Base-by-base conservation (phyloP, 2,888 invertebrate species). In the Drepanosiphum platanoidis region DNA sequence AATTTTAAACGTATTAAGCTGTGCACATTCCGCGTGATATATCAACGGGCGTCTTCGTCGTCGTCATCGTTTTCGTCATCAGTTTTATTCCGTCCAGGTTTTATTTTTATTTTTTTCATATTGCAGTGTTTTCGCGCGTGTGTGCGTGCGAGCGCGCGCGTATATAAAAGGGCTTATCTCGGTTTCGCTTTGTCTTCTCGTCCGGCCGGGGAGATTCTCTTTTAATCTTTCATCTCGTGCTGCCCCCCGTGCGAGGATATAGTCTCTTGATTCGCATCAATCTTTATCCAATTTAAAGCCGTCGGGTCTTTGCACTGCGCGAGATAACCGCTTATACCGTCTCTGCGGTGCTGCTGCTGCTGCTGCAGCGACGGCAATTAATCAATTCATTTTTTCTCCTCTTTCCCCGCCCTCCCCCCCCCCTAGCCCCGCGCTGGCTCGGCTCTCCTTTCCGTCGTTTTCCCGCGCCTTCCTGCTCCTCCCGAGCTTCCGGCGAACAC, bases 231-330 rank as follows among this genome's bases (percentile, higher is more conserved):
- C 75, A 39, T 72, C 72, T 75, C 52, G 27, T 36, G 7, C 58
- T 18, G 5, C 58, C 15, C 61, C 58, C 15, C 61, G 18, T 30
- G 34, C 68, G 34, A 68, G 34, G 68, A 68, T 36, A 36, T 34
- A 30, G 74, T 46, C 68, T 27, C 84, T 68, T 77, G 77, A 84
- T 84, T 70, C 84, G 34, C 84, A 84, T 84, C 84, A 84, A 84
- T 84, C 84, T 84, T 84, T 84, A 84, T 84, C 84, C 77, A 84
- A 84, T 84, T 84, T 84, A 84, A 75, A 68, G 52, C 64, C 36
- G 68, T n/a, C 39, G 68, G 77, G 58, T 36, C 36, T 58, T 72
- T 70, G 52, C 82, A 39, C 80, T 18, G 18, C 42, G 7, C 39
- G 30, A 30, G 77, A 78, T 78, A 78, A 78, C 77, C 61, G n/a